These are phyloP conservation scores for silkworm (Bombyx mori) DNA, from an alignment of 1,140 invertebrate species.

Conservation along the genomic window ASM3026992v2 NC_085129.1:1065501-1066000, in stretches of 20 bases:
- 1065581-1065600: slow-evolving; percentile 55
- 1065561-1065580: slow-evolving; percentile 58
- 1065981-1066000: neutral
- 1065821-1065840: slow-evolving; percentile 13
- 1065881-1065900: slow-evolving; percentile 48
- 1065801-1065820: slow-evolving; percentile 1
- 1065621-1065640: slow-evolving; percentile 35
- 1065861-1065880: slow-evolving; percentile 54
- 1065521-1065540: slow-evolving; percentile 70
- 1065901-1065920: slow-evolving; percentile 58
- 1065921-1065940: slow-evolving; percentile 47
- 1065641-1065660: slow-evolving; percentile 14
- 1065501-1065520: slow-evolving; percentile 71
- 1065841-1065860: slow-evolving; percentile 18
- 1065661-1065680: slow-evolving; percentile 59
- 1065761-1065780: slow-evolving; percentile 7
- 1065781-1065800: slow-evolving; percentile 7
- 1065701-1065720: neutral
- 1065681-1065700: slow-evolving; percentile 30
- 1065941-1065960: slow-evolving; percentile 43
- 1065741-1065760: slow-evolving; percentile 12
- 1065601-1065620: slow-evolving; percentile 55
- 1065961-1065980: neutral
- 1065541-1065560: slow-evolving; percentile 62
- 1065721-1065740: slow-evolving; percentile 9